Percentiles rank a stretch among this genome's conserved stretches.
Evolutionary conservation across 2,888 invertebrate species (phyloP).

Genomic region (Exephanes ischioxanthus): DNA sequence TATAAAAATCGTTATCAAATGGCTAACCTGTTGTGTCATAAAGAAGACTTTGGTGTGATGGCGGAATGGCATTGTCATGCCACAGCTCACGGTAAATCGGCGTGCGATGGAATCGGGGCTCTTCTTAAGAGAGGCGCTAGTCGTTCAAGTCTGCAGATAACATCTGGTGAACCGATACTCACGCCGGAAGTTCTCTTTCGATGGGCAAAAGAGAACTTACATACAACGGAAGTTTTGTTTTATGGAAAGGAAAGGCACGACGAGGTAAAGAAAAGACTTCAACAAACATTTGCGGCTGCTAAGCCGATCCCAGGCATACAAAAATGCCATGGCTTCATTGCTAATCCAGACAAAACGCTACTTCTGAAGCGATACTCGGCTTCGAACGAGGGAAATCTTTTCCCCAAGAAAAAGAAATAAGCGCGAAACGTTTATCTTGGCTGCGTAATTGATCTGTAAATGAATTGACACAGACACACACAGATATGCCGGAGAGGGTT

Average conservation of each 20-base stretch:
- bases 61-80: constrained; percentile 74
- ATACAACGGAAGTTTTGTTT: constrained; percentile 26
- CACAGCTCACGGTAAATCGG: constrained; percentile 71
- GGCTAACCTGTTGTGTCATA: constrained; percentile 37
- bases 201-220: constrained; percentile 36
- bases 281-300: constrained; percentile 42
- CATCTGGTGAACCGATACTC: constrained; percentile 22
- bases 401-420: too few species aligned
- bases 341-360: too few species aligned
- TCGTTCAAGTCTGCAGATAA: constrained; percentile 30
- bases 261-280: constrained; percentile 50
- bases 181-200: constrained; percentile 25
- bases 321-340: too few species aligned
- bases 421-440: too few species aligned
- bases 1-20: constrained; percentile 41
- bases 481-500: too few species aligned
- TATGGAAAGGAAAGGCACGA: constrained; percentile 27
- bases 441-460: too few species aligned
- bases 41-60: constrained; percentile 58
- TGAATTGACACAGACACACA: too few species aligned
- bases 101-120: constrained; percentile 73
- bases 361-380: too few species aligned
- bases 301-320: constrained; percentile 15
- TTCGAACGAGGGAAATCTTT: too few species aligned
- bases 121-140: constrained; percentile 60